These are phyloP conservation scores for Heterotilapia buettikoferi DNA, from an alignment of 2,113 vertebrate genomes.

Conservation along the genomic window DNA sequence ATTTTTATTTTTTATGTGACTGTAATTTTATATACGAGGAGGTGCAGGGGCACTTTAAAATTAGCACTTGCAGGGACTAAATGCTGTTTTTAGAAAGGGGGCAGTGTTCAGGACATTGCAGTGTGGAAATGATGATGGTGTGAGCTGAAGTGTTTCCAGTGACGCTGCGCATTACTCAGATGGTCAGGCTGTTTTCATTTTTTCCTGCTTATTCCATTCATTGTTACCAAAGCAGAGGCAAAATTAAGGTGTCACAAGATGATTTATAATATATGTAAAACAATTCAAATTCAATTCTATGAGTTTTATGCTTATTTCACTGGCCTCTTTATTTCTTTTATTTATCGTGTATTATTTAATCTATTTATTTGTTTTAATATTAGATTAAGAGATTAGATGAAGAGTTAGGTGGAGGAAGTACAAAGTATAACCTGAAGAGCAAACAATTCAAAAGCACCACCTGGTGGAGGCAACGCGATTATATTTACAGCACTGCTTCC, in stretches of 20 bases:
- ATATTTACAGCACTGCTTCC: not conserved
- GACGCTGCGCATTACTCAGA: not conserved
- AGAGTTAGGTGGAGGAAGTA: not conserved
- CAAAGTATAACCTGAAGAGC: not conserved
- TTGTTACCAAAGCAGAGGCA: not conserved
- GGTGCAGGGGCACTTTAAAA: conserved; percentile 12
- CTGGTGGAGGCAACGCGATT: not conserved
- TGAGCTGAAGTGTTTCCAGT: not conserved
- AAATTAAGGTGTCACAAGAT: not conserved
- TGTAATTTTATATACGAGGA: not conserved
- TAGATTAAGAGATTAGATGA: not conserved
- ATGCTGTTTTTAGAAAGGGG: not conserved
- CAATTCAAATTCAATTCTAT: not conserved
- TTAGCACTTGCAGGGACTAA: not conserved
- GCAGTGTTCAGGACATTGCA: not conserved
- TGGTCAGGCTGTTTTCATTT: not conserved
- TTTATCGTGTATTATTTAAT: not conserved
- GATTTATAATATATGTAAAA: not conserved
- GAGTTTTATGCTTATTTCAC: not conserved
- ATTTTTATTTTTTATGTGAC: not conserved
- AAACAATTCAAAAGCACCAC: not conserved
- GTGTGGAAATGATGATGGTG: not conserved
- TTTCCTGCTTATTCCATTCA: not conserved
- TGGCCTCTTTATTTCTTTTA: not conserved
- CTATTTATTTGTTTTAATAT: not conserved